A percentile compares a stretch with the other conserved stretches of the same genome.
These are phyloP conservation scores for Parotocinclus haroldoi DNA, from an alignment of 2,797 vertebrate genomes.

Conservation along the genomic window DNA sequence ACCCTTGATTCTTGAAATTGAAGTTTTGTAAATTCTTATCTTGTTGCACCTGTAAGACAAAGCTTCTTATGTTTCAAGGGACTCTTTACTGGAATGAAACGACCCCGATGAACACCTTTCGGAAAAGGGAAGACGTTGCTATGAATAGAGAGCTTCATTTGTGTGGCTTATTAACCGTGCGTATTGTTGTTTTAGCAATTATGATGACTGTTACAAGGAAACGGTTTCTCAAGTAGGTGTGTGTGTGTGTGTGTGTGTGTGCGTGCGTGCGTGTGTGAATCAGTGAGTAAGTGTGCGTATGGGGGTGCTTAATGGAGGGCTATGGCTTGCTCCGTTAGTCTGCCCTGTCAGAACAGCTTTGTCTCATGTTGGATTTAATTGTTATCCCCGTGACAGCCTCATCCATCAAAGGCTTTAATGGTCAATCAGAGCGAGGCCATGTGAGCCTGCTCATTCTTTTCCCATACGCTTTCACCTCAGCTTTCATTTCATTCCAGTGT, in stretches of 20 bases:
- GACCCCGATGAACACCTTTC: too few species aligned
- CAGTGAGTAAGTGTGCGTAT: constrained; percentile 19
- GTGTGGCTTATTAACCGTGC: not conserved
- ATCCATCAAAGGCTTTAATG: constrained; percentile 99
- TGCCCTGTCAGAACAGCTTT: constrained; percentile 99
- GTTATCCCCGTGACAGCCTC: constrained; percentile 99
- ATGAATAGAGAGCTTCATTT: not conserved
- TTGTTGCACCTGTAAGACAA: too few species aligned
- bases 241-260: constrained; percentile 25
- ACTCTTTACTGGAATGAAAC: too few species aligned
- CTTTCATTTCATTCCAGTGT: constrained; percentile 98
- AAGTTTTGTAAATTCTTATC: too few species aligned
- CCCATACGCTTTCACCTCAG: constrained; percentile 87
- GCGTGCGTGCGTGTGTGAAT: constrained; percentile 30
- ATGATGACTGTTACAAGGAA: constrained; percentile 5
- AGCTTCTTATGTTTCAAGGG: too few species aligned
- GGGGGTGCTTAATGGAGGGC: constrained; percentile 50
- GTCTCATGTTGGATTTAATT: constrained; percentile 99
- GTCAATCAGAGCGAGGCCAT: constrained; percentile 99
- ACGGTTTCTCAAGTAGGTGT: not conserved
- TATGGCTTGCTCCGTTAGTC: constrained; percentile 91
- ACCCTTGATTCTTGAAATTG: too few species aligned
- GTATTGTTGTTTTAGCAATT: not conserved
- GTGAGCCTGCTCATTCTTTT: constrained; percentile 95
- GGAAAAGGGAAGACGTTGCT: not conserved